A percentile compares a stretch with the other conserved stretches of the same genome.
Conservation (phyloP, 2,888 invertebrate genomes). For the Zygogramma bicolorata region DNA sequence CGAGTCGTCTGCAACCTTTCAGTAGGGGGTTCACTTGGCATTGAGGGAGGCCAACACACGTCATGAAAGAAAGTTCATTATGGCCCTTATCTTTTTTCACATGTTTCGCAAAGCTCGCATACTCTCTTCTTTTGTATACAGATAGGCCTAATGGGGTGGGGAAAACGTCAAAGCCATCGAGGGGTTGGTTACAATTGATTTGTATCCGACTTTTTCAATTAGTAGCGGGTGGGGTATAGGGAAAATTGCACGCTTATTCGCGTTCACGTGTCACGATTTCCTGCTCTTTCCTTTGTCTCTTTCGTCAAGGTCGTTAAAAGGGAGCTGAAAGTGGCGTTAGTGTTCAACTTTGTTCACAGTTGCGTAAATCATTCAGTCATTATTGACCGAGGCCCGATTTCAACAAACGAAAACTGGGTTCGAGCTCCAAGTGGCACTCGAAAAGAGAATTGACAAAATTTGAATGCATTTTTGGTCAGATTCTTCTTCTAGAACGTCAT, state of each 20-base stretch:
- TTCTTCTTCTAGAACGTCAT: no score
- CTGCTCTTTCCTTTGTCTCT: background rate
- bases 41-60: slow-evolving; percentile 15
- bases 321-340: background rate
- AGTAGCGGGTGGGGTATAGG: background rate
- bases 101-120: slow-evolving; percentile 25
- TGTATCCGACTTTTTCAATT: slow-evolving; percentile 8
- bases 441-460: no score
- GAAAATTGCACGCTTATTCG: background rate
- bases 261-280: background rate
- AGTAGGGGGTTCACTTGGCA: slow-evolving; percentile 27
- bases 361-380: background rate
- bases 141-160: slow-evolving; percentile 18
- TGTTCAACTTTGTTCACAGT: no score
- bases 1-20: slow-evolving; percentile 23
- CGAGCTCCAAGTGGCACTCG: no score
- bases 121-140: slow-evolving; percentile 16
- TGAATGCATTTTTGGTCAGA: no score
- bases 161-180: slow-evolving; percentile 16
- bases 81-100: slow-evolving; percentile 34
- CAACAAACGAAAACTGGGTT: no score
- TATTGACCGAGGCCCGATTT: no score
- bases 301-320: background rate
- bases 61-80: slow-evolving; percentile 38
- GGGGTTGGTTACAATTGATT: slow-evolving; percentile 12